Percentiles rank a stretch among this genome's conserved stretches.
Evolutionary conservation across 2,888 invertebrate species (phyloP).

Genomic region (Eupithecia insigniata): DNA sequence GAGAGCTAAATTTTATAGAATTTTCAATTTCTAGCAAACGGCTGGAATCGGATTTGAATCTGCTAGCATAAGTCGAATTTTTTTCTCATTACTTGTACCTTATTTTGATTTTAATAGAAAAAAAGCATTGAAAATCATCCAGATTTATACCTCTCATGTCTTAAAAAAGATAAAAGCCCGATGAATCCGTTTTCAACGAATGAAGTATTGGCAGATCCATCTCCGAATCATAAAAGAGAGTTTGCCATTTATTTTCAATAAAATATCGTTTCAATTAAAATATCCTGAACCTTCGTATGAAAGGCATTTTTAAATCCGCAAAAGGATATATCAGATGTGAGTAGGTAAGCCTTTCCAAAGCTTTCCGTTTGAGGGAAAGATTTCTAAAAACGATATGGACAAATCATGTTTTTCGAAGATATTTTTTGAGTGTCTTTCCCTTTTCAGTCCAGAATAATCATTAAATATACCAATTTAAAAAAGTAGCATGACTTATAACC

Average conservation of each 20-base stretch:
- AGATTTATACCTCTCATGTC: not conserved
- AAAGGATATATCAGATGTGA: conserved; percentile 1
- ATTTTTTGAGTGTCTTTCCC: conserved; percentile 7
- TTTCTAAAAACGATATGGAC: conserved; percentile 26
- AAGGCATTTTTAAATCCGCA: conserved; percentile 9
- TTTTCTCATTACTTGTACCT: not conserved
- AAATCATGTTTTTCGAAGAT: conserved; percentile 25
- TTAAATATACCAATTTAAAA: no score
- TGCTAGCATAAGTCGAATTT: not conserved
- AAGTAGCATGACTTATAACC: no score
- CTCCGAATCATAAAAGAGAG: not conserved
- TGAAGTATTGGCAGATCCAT: not conserved
- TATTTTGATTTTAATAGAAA: no score
- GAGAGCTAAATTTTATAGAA: not conserved
- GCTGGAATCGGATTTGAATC: not conserved
- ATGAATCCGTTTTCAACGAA: not conserved
- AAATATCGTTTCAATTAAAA: conserved; percentile 3
- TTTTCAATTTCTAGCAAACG: not conserved
- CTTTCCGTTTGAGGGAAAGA: conserved; percentile 20
- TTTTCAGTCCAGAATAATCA: not conserved
- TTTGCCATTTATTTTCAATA: not conserved
- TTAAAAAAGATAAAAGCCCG: not conserved
- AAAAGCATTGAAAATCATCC: not conserved
- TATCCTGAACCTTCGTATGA: not conserved
- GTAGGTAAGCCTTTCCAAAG: not conserved